Base-by-base conservation (phyloP, 2,113 vertebrate species). In the Myrmecophaga tridactyla region DNA sequence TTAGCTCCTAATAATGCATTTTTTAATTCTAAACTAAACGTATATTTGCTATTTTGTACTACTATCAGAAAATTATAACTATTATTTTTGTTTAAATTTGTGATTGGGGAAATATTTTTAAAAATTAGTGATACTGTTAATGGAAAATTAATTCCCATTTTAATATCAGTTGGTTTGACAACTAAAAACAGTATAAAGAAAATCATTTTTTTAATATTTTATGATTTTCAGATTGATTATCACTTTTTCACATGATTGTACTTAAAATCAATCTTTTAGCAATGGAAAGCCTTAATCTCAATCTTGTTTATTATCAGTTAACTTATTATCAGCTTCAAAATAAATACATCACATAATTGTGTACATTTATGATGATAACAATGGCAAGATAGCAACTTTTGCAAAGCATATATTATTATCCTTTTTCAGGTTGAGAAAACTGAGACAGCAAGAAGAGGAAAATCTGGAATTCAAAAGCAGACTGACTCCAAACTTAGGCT, bases 231-330 rank as follows among this genome's bases (percentile, higher is more conserved):
- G 31, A 15, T 86, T 69, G 76, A 53, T 41, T 51, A 65, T 43
- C 34, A 88, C 4, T 58, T 95, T n/a, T 85, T 94, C 58, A 80
- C 60, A 48, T 88, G 10, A 75, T 20, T 90, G 34, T 34, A 95
- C 34, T 85, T 82, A 65, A 51, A 78, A 63, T 76, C 12, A 92
- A 15, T 73, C 60, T 93, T 73, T 81, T 39, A 78, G 7, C 21
- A 96, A 65, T 12, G 90, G 87, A 92, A 96, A 67, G 51, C 46
- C 41, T 86, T 87, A 43, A 78, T 94, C 25, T 89, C 78, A 89
- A 78, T 10, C 36, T 7, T 88, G 41, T n/a, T 93, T 78, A 77
- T 69, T 86, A 67, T 77, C 31, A 81, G 81, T 58, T 86, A 31
- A 67, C 18, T 82, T 73, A 69, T 67, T 63, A 72, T 36, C 31